Evolutionary conservation across 2,113 vertebrate genomes (phyloP).

Genomic region (Balaenoptera acutorostrata): DNA sequence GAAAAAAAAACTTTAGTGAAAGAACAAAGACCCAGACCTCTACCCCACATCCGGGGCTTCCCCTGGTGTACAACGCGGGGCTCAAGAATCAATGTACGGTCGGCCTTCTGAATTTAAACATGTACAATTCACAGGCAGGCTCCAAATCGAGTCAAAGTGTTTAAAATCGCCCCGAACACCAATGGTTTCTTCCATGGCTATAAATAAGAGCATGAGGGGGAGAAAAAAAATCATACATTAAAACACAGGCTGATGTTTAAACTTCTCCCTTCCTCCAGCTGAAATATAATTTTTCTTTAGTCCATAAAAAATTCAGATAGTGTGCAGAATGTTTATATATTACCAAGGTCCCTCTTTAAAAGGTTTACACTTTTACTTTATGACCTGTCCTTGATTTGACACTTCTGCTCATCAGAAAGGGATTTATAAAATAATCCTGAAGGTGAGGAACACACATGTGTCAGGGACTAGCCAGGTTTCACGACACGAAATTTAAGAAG

Average conservation of each 20-base stretch:
- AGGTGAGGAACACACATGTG: constrained; percentile 89
- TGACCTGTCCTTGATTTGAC: constrained; percentile 90
- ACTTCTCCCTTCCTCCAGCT: constrained; percentile 79
- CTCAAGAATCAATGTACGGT: background rate
- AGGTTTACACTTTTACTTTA: constrained; percentile 91
- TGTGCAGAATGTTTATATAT: constrained; percentile 88
- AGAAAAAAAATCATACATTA: constrained; percentile 41
- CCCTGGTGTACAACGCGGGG: accelerated
- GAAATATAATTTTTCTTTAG: constrained; percentile 84
- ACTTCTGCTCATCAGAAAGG: constrained; percentile 89
- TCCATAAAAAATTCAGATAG: constrained; percentile 86
- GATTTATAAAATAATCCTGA: constrained; percentile 92
- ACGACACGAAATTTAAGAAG: constrained; percentile 88
- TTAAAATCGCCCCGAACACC: constrained; percentile 60
- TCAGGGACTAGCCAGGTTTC: constrained; percentile 86
- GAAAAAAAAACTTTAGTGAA: too few species aligned
- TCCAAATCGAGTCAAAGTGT: constrained; percentile 71
- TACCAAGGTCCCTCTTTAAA: constrained; percentile 88
- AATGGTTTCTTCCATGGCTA: constrained; percentile 62
- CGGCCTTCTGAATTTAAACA: background rate
- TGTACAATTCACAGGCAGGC: constrained; percentile 61
- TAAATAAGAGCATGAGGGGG: constrained; percentile 53
- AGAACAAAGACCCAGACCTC: background rate
- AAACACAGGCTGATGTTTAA: constrained; percentile 74
- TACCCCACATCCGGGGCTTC: accelerated